Conservation (phyloP, 2,113 vertebrate genomes). For the Pardalotus punctatus region DNA sequence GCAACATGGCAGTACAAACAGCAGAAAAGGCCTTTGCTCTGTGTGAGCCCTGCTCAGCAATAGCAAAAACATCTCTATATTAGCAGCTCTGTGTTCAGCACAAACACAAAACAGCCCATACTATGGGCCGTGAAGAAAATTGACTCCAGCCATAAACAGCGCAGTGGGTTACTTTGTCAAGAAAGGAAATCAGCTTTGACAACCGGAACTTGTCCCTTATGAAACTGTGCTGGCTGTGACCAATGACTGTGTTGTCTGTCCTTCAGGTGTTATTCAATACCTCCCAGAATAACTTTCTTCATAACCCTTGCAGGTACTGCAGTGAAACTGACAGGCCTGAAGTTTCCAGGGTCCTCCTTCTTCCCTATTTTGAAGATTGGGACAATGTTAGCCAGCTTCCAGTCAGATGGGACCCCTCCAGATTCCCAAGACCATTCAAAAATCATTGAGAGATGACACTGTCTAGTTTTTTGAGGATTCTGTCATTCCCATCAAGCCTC, state of each 20-base stretch:
- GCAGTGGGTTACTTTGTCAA: background rate
- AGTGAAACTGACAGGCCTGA: background rate
- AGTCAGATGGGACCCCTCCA: background rate
- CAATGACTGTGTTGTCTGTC: background rate
- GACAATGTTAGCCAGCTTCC: background rate
- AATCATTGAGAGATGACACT: background rate
- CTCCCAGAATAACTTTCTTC: background rate
- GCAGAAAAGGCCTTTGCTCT: background rate
- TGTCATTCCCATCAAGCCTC: background rate
- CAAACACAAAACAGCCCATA: background rate
- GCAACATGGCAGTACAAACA: fast-evolving
- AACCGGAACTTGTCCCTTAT: background rate
- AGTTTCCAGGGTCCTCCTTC: background rate
- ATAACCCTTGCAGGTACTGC: background rate
- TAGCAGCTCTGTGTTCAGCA: background rate
- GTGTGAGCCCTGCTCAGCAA: background rate
- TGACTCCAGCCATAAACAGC: background rate
- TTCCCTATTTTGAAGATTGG: background rate
- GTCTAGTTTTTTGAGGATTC: background rate
- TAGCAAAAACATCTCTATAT: background rate
- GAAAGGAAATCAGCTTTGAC: background rate
- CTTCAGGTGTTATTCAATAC: background rate
- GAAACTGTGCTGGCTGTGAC: background rate
- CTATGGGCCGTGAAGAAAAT: background rate
- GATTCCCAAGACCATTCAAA: background rate